Evolutionary conservation across 2,797 vertebrate species (phyloP).

Genomic region (Halcyon chelicuti): DNA sequence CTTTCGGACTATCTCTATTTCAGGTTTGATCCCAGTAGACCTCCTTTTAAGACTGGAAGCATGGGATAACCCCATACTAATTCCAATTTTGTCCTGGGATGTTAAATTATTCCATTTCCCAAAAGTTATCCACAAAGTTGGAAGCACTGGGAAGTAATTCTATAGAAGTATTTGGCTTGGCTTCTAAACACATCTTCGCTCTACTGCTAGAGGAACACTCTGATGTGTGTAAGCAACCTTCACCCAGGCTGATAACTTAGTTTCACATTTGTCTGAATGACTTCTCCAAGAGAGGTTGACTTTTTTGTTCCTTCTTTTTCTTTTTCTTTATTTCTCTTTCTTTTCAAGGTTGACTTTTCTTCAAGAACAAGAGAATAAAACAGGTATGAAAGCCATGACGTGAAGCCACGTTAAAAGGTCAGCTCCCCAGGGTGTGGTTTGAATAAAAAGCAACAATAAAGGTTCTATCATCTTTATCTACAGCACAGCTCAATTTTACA

Average conservation of each 20-base stretch:
- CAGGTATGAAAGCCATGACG: neutral
- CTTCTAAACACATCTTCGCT: neutral
- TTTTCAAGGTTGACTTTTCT: neutral
- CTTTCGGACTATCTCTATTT: too few species aligned
- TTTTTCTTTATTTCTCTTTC: too few species aligned
- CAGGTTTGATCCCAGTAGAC: neutral
- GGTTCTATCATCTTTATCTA: neutral
- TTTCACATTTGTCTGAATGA: neutral
- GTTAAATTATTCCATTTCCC: neutral
- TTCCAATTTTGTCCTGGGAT: neutral
- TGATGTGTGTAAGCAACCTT: neutral
- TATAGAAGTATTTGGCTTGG: neutral
- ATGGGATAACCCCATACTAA: neutral
- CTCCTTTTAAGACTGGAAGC: neutral
- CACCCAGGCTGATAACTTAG: neutral
- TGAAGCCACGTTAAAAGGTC: neutral
- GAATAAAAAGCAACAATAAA: neutral
- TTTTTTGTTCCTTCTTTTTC: too few species aligned
- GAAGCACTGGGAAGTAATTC: neutral
- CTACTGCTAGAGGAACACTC: neutral
- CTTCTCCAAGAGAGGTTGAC: neutral
- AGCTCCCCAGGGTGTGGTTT: neutral
- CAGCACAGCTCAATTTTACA: neutral
- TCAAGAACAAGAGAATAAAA: neutral
- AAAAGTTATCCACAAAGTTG: neutral